phyloP scores from a whole-genome alignment of 1,140 invertebrate genomes.

The Cydia pomonella region DNA sequence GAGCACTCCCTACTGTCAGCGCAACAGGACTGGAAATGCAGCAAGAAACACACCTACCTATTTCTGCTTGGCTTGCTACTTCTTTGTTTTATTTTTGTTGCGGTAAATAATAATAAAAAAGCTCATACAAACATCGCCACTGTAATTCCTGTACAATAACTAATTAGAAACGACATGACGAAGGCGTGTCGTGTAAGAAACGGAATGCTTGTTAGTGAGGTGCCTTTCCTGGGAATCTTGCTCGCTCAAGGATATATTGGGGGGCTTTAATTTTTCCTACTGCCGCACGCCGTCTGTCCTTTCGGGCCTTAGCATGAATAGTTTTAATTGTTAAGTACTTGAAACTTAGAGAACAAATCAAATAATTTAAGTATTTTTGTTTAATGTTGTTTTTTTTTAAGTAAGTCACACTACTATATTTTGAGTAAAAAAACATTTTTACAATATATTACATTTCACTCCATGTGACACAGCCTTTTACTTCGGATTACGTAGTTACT shows the following conservation, averaged over 20 bases:
- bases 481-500: no score
- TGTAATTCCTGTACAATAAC: constrained; percentile 24
- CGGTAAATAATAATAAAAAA: not conserved
- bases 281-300: not conserved
- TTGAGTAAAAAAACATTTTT: no score
- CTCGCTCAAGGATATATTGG: not conserved
- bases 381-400: no score
- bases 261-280: no score
- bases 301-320: not conserved
- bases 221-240: not conserved
- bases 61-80: not conserved
- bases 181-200: constrained; percentile 26
- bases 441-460: no score
- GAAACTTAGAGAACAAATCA: not conserved
- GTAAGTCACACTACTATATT: no score
- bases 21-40: not conserved
- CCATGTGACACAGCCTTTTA: no score
- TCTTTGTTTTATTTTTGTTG: not conserved
- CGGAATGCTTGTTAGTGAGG: not conserved
- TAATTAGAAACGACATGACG: constrained; percentile 19
- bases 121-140: not conserved
- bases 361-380: no score
- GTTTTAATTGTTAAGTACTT: not conserved
- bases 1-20: no score
- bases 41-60: not conserved